Evolutionary conservation across 2,888 invertebrate genomes (phyloP).

Genomic region (Trimorus sp.): DNA sequence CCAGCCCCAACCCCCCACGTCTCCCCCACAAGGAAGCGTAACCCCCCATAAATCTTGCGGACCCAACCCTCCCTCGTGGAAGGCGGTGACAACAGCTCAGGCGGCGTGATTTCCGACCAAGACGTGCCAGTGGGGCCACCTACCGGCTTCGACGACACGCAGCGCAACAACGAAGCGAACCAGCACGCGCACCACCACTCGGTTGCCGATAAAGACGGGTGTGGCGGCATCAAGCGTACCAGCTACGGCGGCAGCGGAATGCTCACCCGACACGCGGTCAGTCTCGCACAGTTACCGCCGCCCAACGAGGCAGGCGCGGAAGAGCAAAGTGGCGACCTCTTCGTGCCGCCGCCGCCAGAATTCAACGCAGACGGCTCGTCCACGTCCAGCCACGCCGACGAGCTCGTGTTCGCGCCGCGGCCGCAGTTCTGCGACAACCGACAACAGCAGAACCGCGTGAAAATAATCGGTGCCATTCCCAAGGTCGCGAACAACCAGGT

Average conservation of each 20-base stretch:
- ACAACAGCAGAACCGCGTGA: slow-evolving; percentile 83
- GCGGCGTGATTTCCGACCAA: slow-evolving; percentile 94
- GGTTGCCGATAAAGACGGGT: slow-evolving; percentile 72
- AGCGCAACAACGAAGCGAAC: slow-evolving; percentile 79
- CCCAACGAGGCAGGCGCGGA: slow-evolving; percentile 89
- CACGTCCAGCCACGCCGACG: slow-evolving; percentile 82
- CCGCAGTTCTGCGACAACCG: slow-evolving; percentile 93
- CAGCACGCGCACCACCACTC: slow-evolving; percentile 72
- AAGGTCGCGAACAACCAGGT: slow-evolving; percentile 83
- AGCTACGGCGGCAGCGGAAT: slow-evolving; percentile 80
- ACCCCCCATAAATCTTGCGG: slow-evolving; percentile 71
- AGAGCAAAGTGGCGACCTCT: slow-evolving; percentile 84
- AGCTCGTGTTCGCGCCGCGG: slow-evolving; percentile 90
- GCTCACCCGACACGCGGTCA: slow-evolving; percentile 87
- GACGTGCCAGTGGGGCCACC: slow-evolving; percentile 85
- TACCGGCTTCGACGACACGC: slow-evolving; percentile 81
- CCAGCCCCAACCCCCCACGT: too few species aligned
- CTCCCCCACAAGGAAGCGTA: too few species aligned
- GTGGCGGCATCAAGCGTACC: slow-evolving; percentile 74
- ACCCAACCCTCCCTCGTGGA: slow-evolving; percentile 82
- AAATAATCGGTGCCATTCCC: slow-evolving; percentile 92
- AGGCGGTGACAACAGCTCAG: slow-evolving; percentile 94
- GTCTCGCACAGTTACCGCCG: slow-evolving; percentile 90
- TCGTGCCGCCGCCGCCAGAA: slow-evolving; percentile 85
- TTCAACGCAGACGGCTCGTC: slow-evolving; percentile 81